Evolutionary conservation across 1,140 invertebrate genomes (phyloP).

Genomic region (Cyrtorhinus lividipennis): DNA sequence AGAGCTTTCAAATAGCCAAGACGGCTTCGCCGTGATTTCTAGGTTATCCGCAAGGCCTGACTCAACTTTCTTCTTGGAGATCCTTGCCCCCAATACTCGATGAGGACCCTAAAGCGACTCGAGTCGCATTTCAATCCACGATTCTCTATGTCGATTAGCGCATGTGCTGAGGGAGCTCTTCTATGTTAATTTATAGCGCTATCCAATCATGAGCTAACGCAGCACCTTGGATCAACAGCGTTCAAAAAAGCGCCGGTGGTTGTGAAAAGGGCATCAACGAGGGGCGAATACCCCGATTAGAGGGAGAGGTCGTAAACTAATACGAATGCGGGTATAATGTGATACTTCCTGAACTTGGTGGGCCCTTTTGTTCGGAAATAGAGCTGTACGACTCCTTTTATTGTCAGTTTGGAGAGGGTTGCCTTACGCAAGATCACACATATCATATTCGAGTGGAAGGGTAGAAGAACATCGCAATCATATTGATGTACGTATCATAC

Average conservation of each 20-base stretch:
- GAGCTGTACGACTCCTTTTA: not conserved
- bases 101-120: not conserved
- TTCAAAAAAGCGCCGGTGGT: not conserved
- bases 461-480: not conserved
- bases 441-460: too few relatives aligned
- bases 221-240: not conserved
- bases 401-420: too few relatives aligned
- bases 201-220: not conserved
- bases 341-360: not conserved
- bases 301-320: not conserved
- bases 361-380: not conserved
- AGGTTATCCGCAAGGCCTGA: not conserved
- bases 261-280: not conserved
- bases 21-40: not conserved
- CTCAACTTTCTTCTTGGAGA: not conserved
- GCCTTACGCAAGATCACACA: too few relatives aligned
- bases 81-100: not conserved
- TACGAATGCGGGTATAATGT: not conserved
- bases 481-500: not conserved
- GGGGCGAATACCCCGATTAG: not conserved
- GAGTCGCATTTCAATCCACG: not conserved
- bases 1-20: not conserved
- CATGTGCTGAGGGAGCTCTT: too few relatives aligned
- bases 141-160: not conserved
- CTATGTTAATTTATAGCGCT: not conserved